A percentile compares a stretch with the other conserved stretches of the same genome.
Conservation (phyloP, 2,113 vertebrate species). For the Pangasianodon hypophthalmus region DNA sequence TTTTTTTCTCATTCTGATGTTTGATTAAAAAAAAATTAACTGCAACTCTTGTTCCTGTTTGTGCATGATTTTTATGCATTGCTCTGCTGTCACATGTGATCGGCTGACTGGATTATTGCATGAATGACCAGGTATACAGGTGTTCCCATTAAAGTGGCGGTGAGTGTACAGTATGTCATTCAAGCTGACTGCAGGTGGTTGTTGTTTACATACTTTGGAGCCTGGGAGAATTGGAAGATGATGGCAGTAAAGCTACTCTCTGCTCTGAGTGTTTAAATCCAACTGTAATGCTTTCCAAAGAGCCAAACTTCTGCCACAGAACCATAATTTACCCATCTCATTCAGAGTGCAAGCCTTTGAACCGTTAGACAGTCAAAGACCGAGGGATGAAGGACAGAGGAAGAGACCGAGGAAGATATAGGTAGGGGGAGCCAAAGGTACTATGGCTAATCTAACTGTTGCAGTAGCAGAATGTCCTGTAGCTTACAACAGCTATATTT, state of each 20-base stretch:
- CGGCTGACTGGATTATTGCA: neutral
- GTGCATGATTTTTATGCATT: neutral
- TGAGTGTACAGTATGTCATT: constrained; percentile 47
- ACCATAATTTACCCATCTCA: constrained; percentile 47
- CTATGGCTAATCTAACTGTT: neutral
- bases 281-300: constrained; percentile 44
- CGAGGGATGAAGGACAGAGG: neutral
- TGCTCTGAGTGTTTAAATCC: constrained; percentile 30
- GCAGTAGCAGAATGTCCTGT: constrained; percentile 30
- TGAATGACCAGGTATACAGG: neutral
- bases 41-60: neutral
- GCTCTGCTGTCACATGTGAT: neutral
- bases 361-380: neutral
- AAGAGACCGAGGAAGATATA: neutral
- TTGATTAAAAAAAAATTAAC: neutral
- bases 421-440: neutral
- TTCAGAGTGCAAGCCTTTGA: constrained; percentile 25
- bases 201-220: neutral
- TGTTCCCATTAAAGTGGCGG: neutral
- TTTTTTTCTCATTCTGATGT: neutral
- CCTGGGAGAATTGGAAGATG: neutral
- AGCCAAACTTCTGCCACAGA: constrained; percentile 8
- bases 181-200: constrained; percentile 23
- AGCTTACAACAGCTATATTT: constrained; percentile 37
- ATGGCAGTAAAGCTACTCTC: neutral